Evolutionary conservation across 2,113 vertebrate genomes (phyloP).

Genomic region (Cryptotis parvus): DNA sequence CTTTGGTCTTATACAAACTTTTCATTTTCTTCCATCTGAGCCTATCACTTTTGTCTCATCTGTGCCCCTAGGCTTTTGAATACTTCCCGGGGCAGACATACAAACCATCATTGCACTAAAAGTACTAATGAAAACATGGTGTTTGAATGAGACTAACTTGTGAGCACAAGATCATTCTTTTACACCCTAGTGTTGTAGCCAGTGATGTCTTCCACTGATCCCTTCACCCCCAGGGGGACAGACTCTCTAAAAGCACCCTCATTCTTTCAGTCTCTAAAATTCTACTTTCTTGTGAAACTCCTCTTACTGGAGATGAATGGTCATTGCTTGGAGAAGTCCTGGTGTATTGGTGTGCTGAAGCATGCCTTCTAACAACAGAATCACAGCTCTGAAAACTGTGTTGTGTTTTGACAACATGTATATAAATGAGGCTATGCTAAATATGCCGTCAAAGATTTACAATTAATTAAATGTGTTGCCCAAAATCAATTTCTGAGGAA

Average conservation of each 20-base stretch:
- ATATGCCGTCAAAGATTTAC: constrained; percentile 26
- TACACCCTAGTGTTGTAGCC: constrained; percentile 63
- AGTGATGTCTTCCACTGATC: constrained; percentile 76
- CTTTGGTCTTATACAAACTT: constrained; percentile 65
- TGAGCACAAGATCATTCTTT: constrained; percentile 77
- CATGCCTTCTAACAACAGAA: background rate
- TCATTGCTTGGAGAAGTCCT: constrained; percentile 62
- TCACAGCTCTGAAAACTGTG: background rate
- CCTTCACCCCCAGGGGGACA: constrained; percentile 75
- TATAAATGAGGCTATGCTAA: constrained; percentile 22
- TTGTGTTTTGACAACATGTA: constrained; percentile 63
- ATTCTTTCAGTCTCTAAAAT: constrained; percentile 73
- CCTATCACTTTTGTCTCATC: constrained; percentile 57
- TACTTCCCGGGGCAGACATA: constrained; percentile 60
- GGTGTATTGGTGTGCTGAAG: constrained; percentile 27
- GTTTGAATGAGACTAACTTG: constrained; percentile 74
- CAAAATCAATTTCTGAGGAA: constrained; percentile 29
- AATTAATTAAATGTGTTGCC: background rate
- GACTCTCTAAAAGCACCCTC: constrained; percentile 71
- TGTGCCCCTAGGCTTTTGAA: constrained; percentile 70
- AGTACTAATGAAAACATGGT: constrained; percentile 68
- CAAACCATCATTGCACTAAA: constrained; percentile 70
- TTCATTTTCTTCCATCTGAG: constrained; percentile 46
- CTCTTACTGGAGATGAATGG: constrained; percentile 75
- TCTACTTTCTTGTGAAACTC: constrained; percentile 54